phyloP scores from a whole-genome alignment of 2,888 invertebrate species.

The Schizaphis graminum region DNA sequence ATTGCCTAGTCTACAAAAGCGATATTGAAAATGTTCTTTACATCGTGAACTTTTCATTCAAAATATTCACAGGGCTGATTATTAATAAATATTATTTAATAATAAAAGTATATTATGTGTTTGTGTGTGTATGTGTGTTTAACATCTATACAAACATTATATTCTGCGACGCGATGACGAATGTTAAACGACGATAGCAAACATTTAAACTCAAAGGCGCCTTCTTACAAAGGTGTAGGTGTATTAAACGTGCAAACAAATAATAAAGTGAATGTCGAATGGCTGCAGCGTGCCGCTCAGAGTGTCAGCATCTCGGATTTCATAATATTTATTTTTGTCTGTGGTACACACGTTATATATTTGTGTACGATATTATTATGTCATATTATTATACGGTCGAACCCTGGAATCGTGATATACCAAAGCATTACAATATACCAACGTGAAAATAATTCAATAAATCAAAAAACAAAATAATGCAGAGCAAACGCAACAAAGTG shows the following conservation, averaged over 20 bases:
- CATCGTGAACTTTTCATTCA: not conserved
- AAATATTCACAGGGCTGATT: not conserved
- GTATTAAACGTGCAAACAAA: not conserved
- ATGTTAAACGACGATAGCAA: not conserved
- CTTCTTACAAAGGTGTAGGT: not conserved
- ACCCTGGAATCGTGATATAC: not conserved
- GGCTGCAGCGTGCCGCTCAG: not conserved
- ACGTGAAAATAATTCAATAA: not conserved
- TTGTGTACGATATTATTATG: not conserved
- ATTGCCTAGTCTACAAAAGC: not conserved
- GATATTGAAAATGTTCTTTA: too few relatives aligned
- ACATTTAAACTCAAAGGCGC: not conserved
- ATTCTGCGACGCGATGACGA: not conserved
- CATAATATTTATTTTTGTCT: not conserved
- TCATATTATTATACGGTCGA: not conserved
- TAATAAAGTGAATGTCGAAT: not conserved
- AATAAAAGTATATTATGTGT: not conserved
- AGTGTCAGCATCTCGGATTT: not conserved
- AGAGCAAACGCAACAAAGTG: not conserved
- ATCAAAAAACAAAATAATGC: conserved; percentile 39
- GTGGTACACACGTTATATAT: not conserved
- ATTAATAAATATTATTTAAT: not conserved
- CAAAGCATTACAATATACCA: not conserved
- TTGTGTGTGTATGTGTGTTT: not conserved
- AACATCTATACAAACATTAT: not conserved